Conservation (phyloP, 2,797 vertebrate species). For the Cossypha caffra region DNA sequence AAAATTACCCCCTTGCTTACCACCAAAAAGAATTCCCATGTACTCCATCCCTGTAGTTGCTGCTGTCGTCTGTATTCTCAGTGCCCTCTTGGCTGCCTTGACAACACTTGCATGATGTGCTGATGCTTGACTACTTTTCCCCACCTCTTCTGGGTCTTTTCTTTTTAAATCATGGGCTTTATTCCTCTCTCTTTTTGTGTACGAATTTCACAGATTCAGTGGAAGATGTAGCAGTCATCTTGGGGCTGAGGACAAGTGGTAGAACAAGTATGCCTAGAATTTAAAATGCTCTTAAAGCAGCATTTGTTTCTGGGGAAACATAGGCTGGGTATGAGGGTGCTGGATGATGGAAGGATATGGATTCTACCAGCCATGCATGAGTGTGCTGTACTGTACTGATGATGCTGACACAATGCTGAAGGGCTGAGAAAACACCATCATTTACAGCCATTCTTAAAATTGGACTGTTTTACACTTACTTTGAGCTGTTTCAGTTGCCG, state of each 20-base stretch:
- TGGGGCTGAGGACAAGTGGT: not conserved
- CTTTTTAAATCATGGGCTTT: not conserved
- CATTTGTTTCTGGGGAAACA: not conserved
- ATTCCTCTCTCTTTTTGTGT: not conserved
- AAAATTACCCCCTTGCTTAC: not conserved
- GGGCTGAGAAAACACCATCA: not conserved
- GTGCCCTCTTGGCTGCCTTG: not conserved
- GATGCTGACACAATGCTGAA: not conserved
- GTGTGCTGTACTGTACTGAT: not conserved
- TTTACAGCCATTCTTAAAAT: not conserved
- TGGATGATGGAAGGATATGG: not conserved
- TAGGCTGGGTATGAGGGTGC: not conserved
- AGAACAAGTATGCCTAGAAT: not conserved
- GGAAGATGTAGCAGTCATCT: not conserved
- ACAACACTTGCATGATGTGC: rapidly evolving
- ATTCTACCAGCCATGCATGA: not conserved
- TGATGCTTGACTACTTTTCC: not conserved
- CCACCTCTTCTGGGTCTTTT: not conserved
- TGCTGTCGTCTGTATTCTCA: not conserved
- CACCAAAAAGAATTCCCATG: not conserved
- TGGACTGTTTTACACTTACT: not conserved
- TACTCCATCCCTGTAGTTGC: not conserved
- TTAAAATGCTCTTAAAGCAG: not conserved
- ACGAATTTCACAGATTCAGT: not conserved
- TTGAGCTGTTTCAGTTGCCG: not conserved